Base-by-base conservation (phyloP, 2,113 vertebrate species). In the Prionailurus bengalensis region DNA sequence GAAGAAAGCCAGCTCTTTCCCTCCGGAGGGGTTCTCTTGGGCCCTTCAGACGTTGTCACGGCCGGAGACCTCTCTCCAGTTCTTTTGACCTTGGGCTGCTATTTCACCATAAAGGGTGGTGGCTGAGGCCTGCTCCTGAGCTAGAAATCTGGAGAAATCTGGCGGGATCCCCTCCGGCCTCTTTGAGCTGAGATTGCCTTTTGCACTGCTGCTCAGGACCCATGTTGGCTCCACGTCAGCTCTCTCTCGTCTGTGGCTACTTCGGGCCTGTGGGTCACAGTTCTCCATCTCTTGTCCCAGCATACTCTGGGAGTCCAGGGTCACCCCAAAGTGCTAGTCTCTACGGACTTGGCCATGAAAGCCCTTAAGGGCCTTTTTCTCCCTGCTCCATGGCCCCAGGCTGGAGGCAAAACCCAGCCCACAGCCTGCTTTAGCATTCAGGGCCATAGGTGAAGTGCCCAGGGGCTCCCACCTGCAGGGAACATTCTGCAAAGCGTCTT, bases 1-100 rank as follows among this genome's bases (percentile, higher is more conserved):
- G 14, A 96, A 86, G 31, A 94, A 88, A 89, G 14, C 27, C 36
- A 95, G 73, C 23, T 96, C 14, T 76, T 90, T 94, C 76, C 23
- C 36, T 89, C 48, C 7, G 45, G 16, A 55, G 6, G 15, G 80
- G 2, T 78, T 87, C 81, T 95, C 23, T 76, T 88, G n/a, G n/a
- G 58, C 25, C 11, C 19, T 89, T 92, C 65, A 80, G 21, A 92
- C 45, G 87, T 61, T 83, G 36, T 53, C 42, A 66, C 65, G 63
- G 25, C 73, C 89, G 12, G 33, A 86, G 53, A 92, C 45, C 25
- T 48, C 45, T 79, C 15, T 92, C 8, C 48, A 79, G 33, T 74
- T 84, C 23, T 80, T 65, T 92, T 87, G 48, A 55, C 11, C 74
- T 94, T 17, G 66, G 73, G 11, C 71, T 90, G 36, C 81, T 55